A percentile compares a stretch with the other conserved stretches of the same genome.
Conservation (phyloP, 2,113 vertebrate species). For the Lucifuga dentata region DNA sequence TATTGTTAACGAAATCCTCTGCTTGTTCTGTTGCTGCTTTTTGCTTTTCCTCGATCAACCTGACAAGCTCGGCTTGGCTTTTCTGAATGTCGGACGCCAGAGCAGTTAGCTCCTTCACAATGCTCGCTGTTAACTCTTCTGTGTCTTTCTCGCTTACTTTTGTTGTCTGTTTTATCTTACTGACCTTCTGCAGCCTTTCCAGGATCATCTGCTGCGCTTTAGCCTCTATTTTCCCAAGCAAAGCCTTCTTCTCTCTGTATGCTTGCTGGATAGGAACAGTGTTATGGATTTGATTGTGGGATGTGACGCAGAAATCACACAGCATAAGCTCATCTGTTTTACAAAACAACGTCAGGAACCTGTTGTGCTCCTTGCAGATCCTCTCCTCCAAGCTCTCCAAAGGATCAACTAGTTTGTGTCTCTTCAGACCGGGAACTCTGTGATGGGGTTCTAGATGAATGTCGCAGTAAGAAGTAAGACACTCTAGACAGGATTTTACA, state of each 20-base stretch:
- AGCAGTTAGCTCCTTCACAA: slow-evolving; percentile 8
- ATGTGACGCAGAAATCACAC: slow-evolving; percentile 49
- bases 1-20: neutral
- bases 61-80: slow-evolving; percentile 24
- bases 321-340: slow-evolving; percentile 27
- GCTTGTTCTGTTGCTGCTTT: slow-evolving; percentile 38
- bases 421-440: slow-evolving; percentile 57
- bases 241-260: slow-evolving; percentile 1
- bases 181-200: slow-evolving; percentile 35
- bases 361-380: slow-evolving; percentile 60
- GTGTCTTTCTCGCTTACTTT: slow-evolving; percentile 15
- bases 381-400: slow-evolving; percentile 29
- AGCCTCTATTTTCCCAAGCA: slow-evolving; percentile 19
- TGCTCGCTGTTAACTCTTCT: neutral
- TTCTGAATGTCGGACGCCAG: slow-evolving; percentile 52
- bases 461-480: slow-evolving; percentile 65
- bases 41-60: slow-evolving; percentile 51
- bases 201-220: slow-evolving; percentile 50
- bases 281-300: slow-evolving; percentile 5
- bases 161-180: neutral
- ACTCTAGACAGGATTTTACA: slow-evolving; percentile 70
- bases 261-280: slow-evolving; percentile 4
- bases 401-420: slow-evolving; percentile 60
- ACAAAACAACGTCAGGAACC: slow-evolving; percentile 40
- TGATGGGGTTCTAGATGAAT: slow-evolving; percentile 68